Evolutionary conservation across 2,888 invertebrate genomes (phyloP).

Genomic region (Venusia cambrica): DNA sequence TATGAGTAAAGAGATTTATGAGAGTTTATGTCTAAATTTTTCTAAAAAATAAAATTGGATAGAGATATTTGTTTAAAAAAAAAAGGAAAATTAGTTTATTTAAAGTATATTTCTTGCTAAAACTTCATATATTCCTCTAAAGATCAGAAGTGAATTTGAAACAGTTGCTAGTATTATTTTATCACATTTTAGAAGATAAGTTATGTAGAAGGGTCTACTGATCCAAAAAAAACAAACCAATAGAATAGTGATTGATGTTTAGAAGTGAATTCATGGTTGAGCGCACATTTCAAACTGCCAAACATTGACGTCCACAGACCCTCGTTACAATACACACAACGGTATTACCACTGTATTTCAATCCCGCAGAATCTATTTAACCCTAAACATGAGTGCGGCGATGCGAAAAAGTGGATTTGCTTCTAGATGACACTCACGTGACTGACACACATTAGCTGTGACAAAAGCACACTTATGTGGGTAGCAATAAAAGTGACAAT

Average conservation of each 20-base stretch:
- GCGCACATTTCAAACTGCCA: constrained; percentile 11
- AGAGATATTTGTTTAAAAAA: no score
- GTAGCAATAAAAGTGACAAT: constrained; percentile 29
- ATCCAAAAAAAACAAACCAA: no score
- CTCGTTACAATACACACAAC: constrained; percentile 23
- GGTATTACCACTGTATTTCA: constrained; percentile 29
- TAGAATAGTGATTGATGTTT: neutral
- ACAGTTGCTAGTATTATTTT: no score
- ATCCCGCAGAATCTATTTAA: constrained; percentile 32
- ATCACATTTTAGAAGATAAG: no score
- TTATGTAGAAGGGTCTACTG: no score
- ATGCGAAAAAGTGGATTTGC: constrained; percentile 67
- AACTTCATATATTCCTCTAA: no score
- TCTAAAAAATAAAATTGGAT: no score
- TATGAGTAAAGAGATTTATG: no score
- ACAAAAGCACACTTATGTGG: constrained; percentile 29
- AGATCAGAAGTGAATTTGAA: no score
- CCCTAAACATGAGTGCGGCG: constrained; percentile 62
- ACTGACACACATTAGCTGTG: constrained; percentile 53
- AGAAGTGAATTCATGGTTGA: neutral
- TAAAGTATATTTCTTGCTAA: no score
- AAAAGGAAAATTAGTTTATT: no score
- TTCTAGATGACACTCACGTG: constrained; percentile 61
- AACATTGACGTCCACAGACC: constrained; percentile 17
- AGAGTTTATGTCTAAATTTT: no score